Percentiles rank a stretch among this genome's conserved stretches.
Conservation (phyloP, 2,888 invertebrate species). For the Elmis aenea region DNA sequence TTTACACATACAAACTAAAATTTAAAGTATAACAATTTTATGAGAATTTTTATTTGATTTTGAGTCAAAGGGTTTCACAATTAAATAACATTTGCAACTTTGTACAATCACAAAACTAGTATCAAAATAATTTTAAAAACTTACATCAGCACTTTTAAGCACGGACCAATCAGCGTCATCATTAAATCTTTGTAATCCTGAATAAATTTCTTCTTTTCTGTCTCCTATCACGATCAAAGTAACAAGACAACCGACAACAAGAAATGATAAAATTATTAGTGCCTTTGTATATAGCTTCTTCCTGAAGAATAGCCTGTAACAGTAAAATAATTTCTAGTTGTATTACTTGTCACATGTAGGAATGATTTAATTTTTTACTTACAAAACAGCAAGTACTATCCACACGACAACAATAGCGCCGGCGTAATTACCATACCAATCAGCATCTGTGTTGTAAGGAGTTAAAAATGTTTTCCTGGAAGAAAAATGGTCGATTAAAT, state of each 20-base stretch:
- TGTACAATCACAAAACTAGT: too few species aligned
- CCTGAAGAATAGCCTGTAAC: conserved; percentile 36
- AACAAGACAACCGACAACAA: conserved; percentile 37
- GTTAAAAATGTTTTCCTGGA: conserved; percentile 50
- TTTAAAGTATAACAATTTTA: too few species aligned
- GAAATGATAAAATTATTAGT: conserved; percentile 37
- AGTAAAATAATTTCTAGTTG: too few species aligned
- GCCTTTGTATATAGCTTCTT: conserved; percentile 42
- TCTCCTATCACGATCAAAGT: conserved; percentile 39
- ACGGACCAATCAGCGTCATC: conserved; percentile 38
- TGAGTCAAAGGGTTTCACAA: too few species aligned
- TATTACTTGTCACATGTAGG: too few species aligned
- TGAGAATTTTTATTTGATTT: too few species aligned
- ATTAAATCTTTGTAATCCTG: conserved; percentile 33
- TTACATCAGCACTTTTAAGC: conserved; percentile 36
- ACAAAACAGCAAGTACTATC: conserved; percentile 59
- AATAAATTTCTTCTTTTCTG: conserved; percentile 29
- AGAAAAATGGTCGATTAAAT: conserved; percentile 12
- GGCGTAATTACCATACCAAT: conserved; percentile 61
- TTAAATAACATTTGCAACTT: too few species aligned
- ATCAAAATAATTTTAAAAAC: conserved; percentile 12
- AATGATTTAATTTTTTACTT: too few species aligned
- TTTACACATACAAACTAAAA: too few species aligned
- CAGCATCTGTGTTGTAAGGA: conserved; percentile 56
- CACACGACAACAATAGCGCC: conserved; percentile 60